phyloP scores from a whole-genome alignment of 2,797 vertebrate genomes.

The Enteromius radiatus region DNA sequence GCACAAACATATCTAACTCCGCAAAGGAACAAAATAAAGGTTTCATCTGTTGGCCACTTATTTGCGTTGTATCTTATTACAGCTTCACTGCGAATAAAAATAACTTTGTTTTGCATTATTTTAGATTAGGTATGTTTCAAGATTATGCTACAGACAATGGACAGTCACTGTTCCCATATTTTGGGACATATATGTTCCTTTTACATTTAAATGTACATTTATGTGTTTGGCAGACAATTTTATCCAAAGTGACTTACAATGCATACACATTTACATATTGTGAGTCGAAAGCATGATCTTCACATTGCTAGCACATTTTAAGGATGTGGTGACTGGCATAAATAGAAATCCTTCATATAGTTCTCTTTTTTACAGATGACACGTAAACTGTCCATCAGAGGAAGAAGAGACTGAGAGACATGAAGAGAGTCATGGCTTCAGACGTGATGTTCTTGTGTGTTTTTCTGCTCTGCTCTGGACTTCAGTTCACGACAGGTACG shows the following conservation, averaged over 20 bases:
- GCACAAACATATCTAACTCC: background rate
- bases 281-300: no score
- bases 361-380: background rate
- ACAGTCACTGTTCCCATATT: no score
- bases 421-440: background rate
- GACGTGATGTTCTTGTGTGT: background rate
- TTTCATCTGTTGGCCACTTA: background rate
- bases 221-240: no score
- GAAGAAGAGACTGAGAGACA: background rate
- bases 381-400: background rate
- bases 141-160: no score
- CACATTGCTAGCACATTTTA: background rate
- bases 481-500: background rate
- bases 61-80: background rate
- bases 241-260: no score
- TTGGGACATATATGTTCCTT: no score
- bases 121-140: no score
- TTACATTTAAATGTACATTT: no score
- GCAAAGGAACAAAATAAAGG: background rate
- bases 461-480: conserved; percentile 2
- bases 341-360: background rate
- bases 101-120: no score
- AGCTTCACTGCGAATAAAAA: background rate
- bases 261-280: no score
- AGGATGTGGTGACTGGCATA: background rate